Conservation (phyloP, 2,888 invertebrate genomes). For the Lobophora halterata region DNA sequence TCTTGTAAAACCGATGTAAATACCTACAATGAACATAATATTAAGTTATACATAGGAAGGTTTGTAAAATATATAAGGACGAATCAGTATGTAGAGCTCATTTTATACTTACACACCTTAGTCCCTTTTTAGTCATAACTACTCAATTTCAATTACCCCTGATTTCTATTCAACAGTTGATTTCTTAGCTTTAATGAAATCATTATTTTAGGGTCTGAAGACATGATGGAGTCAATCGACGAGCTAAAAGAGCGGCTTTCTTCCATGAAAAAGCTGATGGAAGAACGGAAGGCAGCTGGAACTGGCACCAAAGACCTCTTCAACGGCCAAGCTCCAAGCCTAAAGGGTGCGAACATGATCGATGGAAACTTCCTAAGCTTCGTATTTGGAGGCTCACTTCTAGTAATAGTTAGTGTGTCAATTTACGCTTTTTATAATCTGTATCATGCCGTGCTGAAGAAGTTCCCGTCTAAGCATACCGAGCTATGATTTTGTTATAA, state of each 20-base stretch:
- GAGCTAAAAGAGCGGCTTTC: constrained; percentile 88
- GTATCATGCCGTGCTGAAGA: constrained; percentile 83
- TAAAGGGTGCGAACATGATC: constrained; percentile 83
- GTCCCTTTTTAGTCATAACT: no score
- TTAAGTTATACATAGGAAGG: no score
- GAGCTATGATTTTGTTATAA: constrained; percentile 82
- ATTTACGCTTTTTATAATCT: constrained; percentile 93
- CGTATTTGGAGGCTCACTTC: constrained; percentile 88
- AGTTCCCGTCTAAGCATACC: constrained; percentile 89
- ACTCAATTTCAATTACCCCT: no score
- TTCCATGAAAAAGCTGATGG: constrained; percentile 91
- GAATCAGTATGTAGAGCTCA: no score
- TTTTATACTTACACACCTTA: no score
- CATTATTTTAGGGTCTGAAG: constrained; percentile 58
- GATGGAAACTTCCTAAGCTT: constrained; percentile 91
- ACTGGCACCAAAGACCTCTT: constrained; percentile 63
- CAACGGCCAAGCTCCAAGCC: constrained; percentile 71
- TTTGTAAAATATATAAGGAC: no score
- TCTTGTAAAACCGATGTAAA: no score
- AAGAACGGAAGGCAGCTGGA: constrained; percentile 82
- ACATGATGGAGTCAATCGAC: constrained; percentile 87
- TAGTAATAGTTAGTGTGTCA: constrained; percentile 90
- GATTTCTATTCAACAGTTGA: no score
- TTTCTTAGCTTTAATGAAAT: no score
- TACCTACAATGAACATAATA: no score